Percentiles rank a stretch among this genome's conserved stretches.
Evolutionary conservation across 2,797 vertebrate species (phyloP).

Genomic region (Babyrousa celebensis): DNA sequence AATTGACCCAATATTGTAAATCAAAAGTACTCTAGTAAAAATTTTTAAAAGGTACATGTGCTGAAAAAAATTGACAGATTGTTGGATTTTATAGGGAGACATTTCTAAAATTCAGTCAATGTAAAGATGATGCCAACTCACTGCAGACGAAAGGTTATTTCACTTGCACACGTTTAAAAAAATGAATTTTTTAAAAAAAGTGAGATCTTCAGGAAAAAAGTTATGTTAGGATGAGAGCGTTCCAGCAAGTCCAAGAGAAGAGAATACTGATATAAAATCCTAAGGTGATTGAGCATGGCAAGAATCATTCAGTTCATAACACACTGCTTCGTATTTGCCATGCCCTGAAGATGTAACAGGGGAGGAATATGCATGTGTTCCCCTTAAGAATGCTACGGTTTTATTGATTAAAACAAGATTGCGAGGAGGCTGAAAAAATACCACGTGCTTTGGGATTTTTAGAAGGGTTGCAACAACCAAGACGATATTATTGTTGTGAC

Average conservation of each 20-base stretch:
- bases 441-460: not conserved
- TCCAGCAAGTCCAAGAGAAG: not conserved
- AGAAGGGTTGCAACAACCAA: not conserved
- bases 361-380: too few relatives aligned
- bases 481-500: not conserved
- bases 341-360: not conserved
- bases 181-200: not conserved
- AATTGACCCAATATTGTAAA: too few relatives aligned
- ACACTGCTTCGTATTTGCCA: not conserved
- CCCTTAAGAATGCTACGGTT: not conserved
- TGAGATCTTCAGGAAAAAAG: not conserved
- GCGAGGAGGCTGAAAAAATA: not conserved
- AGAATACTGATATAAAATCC: not conserved
- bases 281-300: rapidly evolving
- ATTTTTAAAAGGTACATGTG: not conserved
- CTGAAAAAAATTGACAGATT: not conserved
- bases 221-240: not conserved
- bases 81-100: not conserved
- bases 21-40: too few relatives aligned
- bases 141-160: not conserved
- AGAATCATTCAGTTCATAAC: not conserved
- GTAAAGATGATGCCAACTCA: not conserved
- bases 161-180: not conserved
- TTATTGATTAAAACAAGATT: too few relatives aligned
- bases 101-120: not conserved